A percentile compares a stretch with the other conserved stretches of the same genome.
Evolutionary conservation across 2,113 vertebrate species (phyloP).

Genomic region (Fulica atra): DNA sequence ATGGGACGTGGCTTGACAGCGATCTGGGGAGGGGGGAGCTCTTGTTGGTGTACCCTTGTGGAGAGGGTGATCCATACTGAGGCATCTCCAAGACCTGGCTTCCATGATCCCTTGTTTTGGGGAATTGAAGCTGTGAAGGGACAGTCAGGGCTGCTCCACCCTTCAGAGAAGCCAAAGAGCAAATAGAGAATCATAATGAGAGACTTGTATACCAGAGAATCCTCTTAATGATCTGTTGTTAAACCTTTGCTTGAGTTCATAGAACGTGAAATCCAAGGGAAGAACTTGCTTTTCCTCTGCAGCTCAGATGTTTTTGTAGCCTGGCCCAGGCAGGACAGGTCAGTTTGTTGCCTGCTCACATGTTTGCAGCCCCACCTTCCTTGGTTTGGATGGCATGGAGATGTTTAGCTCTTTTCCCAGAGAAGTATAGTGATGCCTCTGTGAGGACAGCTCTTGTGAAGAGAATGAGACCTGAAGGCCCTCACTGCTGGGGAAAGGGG

Average conservation of each 20-base stretch:
- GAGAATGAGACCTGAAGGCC: background rate
- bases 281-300: background rate
- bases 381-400: background rate
- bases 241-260: background rate
- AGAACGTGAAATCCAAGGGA: background rate
- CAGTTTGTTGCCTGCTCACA: background rate
- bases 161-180: background rate
- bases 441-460: background rate
- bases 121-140: background rate
- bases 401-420: background rate
- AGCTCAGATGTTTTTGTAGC: background rate
- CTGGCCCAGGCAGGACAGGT: background rate
- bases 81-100: background rate
- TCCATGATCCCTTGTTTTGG: background rate
- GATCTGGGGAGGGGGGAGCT: background rate
- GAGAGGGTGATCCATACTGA: background rate
- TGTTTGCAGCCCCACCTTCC: background rate
- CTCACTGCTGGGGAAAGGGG: background rate
- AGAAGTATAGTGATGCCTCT: background rate
- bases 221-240: background rate
- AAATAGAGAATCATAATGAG: background rate
- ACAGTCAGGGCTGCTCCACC: background rate
- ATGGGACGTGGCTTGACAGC: background rate
- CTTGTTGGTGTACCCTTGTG: fast-evolving
- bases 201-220: background rate